Percentiles rank a stretch among this genome's conserved stretches.
phyloP scores from a whole-genome alignment of 2,113 vertebrate genomes.

The Petaurus breviceps region DNA sequence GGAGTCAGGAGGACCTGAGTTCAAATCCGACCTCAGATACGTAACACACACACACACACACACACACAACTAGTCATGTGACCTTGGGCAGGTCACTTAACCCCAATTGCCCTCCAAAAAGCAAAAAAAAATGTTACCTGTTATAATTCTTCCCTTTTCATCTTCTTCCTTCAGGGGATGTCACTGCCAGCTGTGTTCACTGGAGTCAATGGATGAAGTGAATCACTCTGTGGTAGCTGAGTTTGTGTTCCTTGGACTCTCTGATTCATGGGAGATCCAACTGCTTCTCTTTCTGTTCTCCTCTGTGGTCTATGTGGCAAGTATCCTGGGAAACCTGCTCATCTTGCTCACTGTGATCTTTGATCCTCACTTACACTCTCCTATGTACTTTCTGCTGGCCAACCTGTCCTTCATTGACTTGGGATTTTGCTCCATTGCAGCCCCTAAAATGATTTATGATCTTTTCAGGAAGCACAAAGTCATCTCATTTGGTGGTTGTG shows the following conservation, averaged over 20 bases:
- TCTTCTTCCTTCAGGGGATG: not conserved
- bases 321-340: slow-evolving; percentile 62
- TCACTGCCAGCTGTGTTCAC: not conserved
- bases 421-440: slow-evolving; percentile 32
- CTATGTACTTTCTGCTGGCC: slow-evolving; percentile 69
- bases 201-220: slow-evolving; percentile 28
- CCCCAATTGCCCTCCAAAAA: no score
- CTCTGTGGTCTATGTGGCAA: slow-evolving; percentile 30
- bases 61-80: no score
- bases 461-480: slow-evolving; percentile 57
- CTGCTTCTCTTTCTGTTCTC: slow-evolving; percentile 60
- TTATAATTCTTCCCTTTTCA: not conserved
- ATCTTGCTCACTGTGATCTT: slow-evolving; percentile 56
- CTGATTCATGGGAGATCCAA: slow-evolving; percentile 39
- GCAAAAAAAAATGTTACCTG: not conserved
- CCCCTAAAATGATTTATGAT: slow-evolving; percentile 65
- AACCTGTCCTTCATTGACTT: slow-evolving; percentile 66
- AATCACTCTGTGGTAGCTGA: slow-evolving; percentile 55
- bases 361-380: slow-evolving; percentile 60
- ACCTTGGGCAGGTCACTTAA: no score
- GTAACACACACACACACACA: no score
- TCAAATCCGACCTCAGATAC: no score
- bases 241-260: slow-evolving; percentile 69
- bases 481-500: slow-evolving; percentile 58
- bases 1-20: no score